These are phyloP conservation scores for Parasteatoda lunata DNA, from an alignment of 2,888 invertebrate species.

Conservation along the genomic window DNA sequence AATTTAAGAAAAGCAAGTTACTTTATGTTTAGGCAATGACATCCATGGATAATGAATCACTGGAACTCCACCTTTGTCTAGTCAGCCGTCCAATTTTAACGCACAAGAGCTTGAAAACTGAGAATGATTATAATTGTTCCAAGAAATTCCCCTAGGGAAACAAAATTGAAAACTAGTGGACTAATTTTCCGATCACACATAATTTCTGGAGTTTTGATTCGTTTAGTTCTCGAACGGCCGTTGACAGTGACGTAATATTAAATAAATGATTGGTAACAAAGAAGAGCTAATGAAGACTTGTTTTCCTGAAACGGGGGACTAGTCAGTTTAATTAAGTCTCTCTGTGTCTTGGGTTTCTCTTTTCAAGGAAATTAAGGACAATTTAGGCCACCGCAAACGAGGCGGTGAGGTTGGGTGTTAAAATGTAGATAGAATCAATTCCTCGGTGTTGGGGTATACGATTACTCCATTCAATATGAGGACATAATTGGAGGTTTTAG, in stretches of 20 bases:
- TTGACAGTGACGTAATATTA: slow-evolving; percentile 12
- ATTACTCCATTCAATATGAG: too few relatives aligned
- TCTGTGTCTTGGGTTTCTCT: background rate
- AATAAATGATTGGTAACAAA: slow-evolving; percentile 2
- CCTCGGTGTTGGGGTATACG: too few relatives aligned
- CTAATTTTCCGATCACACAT: slow-evolving; percentile 7
- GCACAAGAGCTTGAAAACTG: background rate
- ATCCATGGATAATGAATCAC: slow-evolving; percentile 36
- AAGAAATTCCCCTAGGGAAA: slow-evolving; percentile 33
- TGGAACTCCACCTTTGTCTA: slow-evolving; percentile 44
- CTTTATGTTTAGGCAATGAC: slow-evolving; percentile 52
- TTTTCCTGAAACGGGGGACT: background rate
- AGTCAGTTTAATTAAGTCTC: slow-evolving; percentile 1
- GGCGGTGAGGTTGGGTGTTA: too few relatives aligned
- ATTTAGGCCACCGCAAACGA: background rate
- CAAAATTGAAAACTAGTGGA: background rate
- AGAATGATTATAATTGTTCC: slow-evolving; percentile 39
- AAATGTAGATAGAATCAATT: too few relatives aligned
- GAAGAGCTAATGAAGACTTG: slow-evolving; percentile 1
- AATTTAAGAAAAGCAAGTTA: slow-evolving; percentile 29
- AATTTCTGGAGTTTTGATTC: slow-evolving; percentile 13
- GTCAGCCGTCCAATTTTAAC: slow-evolving; percentile 29
- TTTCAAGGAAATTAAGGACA: background rate
- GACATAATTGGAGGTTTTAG: too few relatives aligned
- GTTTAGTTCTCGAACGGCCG: background rate